Conservation (phyloP, 2,888 invertebrate genomes). For the Neoscelio sp. region DNA sequence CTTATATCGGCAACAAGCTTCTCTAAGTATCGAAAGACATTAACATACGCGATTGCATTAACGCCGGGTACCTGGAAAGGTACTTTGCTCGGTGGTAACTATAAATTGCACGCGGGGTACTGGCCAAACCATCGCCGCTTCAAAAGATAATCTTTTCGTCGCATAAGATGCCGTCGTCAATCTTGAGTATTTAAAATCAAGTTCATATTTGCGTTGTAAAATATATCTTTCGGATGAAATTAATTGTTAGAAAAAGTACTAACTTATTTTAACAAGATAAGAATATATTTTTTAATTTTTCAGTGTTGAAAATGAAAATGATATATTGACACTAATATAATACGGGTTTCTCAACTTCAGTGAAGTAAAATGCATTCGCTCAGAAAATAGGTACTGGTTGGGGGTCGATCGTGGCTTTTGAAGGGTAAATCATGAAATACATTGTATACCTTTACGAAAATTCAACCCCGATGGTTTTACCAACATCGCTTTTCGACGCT, state of each 20-base stretch:
- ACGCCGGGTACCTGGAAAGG: constrained; percentile 64
- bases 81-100: constrained; percentile 68
- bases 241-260: too few species aligned
- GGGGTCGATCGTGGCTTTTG: constrained; percentile 71
- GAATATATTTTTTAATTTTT: constrained; percentile 23
- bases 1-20: constrained; percentile 68
- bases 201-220: constrained; percentile 45
- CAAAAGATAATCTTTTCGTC: constrained; percentile 68
- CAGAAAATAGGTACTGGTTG: constrained; percentile 7
- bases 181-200: constrained; percentile 67
- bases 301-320: neutral
- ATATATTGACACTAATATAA: neutral
- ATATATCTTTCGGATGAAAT: too few species aligned
- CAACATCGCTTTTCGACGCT: constrained; percentile 76
- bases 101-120: constrained; percentile 70
- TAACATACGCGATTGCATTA: constrained; percentile 69
- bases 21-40: constrained; percentile 68
- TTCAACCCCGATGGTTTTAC: constrained; percentile 72
- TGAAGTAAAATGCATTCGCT: constrained; percentile 2
- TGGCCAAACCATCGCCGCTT: constrained; percentile 65
- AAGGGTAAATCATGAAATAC: constrained; percentile 73
- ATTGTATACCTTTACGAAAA: constrained; percentile 77
- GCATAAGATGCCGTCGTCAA: constrained; percentile 44
- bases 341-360: neutral
- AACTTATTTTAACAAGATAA: too few species aligned